phyloP scores from a whole-genome alignment of 2,113 vertebrate genomes.

The Garra rufa region DNA sequence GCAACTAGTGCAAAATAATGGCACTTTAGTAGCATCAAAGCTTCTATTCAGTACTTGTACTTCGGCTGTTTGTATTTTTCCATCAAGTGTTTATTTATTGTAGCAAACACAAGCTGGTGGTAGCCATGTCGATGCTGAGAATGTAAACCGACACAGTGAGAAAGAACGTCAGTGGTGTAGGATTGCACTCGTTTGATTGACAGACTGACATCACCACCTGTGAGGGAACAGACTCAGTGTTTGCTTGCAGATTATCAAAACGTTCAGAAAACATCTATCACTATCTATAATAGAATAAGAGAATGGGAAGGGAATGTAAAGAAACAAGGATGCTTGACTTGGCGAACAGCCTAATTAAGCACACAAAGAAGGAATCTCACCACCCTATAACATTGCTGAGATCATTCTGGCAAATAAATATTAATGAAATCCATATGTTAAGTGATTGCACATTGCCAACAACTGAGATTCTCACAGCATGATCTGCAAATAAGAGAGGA shows the following conservation, averaged over 20 bases:
- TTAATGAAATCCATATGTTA: background rate
- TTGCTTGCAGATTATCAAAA: background rate
- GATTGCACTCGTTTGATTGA: conserved; percentile 29
- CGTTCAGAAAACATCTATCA: background rate
- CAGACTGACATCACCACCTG: background rate
- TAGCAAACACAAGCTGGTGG: background rate
- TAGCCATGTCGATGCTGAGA: background rate
- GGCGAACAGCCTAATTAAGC: background rate
- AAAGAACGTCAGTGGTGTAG: conserved; percentile 35
- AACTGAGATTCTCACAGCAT: background rate
- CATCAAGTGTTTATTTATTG: background rate
- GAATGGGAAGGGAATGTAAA: background rate
- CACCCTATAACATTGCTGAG: background rate
- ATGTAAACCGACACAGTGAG: conserved; percentile 37
- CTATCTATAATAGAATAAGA: background rate
- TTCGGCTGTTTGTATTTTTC: background rate
- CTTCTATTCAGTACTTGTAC: background rate
- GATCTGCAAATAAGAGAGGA: background rate
- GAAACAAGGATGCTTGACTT: background rate
- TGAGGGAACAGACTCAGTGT: background rate
- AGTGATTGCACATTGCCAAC: background rate
- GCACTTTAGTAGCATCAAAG: background rate
- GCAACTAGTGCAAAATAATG: background rate
- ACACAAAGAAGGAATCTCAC: background rate
- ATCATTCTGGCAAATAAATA: conserved; percentile 3